These are phyloP conservation scores for Bubo blakistoni DNA, from an alignment of 2,113 vertebrate genomes.

Conservation along the genomic window DNA sequence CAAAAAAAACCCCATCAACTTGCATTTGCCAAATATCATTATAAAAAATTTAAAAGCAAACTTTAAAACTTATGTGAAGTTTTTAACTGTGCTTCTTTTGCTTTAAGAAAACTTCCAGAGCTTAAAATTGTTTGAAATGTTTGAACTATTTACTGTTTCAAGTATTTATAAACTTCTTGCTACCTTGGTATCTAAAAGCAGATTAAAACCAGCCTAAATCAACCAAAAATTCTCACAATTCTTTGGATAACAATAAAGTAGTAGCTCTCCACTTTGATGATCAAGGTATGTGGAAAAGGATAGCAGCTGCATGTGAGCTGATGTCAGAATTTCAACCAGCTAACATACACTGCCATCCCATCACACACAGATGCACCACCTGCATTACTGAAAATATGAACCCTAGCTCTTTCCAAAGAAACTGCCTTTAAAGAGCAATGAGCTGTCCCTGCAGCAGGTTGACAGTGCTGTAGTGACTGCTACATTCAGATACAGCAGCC, in stretches of 20 bases:
- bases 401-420: background rate
- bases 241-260: background rate
- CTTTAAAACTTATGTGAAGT: background rate
- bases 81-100: background rate
- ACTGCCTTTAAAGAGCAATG: accelerated
- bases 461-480: constrained; percentile 67
- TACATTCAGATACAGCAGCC: constrained; percentile 56
- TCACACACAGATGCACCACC: constrained; percentile 60
- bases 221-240: background rate
- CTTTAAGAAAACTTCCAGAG: background rate
- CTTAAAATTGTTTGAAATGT: background rate
- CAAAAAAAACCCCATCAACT: background rate
- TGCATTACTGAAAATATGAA: background rate
- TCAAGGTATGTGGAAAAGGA: constrained; percentile 53
- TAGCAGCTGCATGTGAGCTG: constrained; percentile 79
- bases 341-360: constrained; percentile 90
- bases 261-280: background rate
- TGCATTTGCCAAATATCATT: background rate
- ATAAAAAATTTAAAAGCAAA: background rate
- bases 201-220: background rate
- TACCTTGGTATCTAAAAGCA: background rate
- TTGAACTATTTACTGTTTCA: background rate
- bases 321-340: constrained; percentile 76
- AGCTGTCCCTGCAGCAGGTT: constrained; percentile 48
- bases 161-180: background rate